These are phyloP conservation scores for Prionailurus viverrinus DNA, from an alignment of 2,113 vertebrate species.

Conservation along the genomic window DNA sequence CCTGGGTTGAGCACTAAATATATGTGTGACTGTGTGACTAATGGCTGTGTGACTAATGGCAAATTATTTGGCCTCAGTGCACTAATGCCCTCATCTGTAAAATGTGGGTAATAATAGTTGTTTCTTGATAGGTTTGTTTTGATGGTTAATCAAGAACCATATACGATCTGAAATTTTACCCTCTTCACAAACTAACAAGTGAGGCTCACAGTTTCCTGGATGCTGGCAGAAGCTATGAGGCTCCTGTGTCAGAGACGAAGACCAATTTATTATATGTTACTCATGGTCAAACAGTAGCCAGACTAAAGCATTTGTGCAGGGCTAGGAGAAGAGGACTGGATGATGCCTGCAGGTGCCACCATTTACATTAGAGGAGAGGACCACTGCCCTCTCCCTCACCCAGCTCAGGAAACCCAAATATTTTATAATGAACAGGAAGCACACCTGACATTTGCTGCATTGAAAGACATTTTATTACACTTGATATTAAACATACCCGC, in stretches of 20 bases:
- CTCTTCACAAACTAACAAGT: background rate
- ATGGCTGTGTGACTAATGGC: background rate
- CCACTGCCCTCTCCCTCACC: accelerated
- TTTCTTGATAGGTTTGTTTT: background rate
- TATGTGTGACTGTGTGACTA: background rate
- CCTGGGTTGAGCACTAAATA: no score
- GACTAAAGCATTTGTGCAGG: background rate
- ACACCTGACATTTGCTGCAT: background rate
- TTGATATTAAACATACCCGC: background rate
- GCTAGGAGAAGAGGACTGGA: accelerated
- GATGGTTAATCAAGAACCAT: background rate
- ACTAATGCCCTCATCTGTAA: background rate
- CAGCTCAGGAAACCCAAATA: background rate
- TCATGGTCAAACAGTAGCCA: background rate
- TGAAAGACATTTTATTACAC: background rate
- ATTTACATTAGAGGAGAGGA: background rate
- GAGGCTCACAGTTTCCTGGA: background rate
- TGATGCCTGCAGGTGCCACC: background rate
- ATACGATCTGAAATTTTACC: background rate
- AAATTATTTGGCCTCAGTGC: background rate
- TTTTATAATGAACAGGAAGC: background rate
- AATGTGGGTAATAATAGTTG: background rate
- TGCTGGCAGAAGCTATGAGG: background rate
- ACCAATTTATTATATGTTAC: background rate
- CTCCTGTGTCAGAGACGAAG: background rate